Evolutionary conservation across 2,797 vertebrate species (phyloP), one percentile per base, ranked within the genome.

Genomic region (Pygocentrus nattereri): DNA sequence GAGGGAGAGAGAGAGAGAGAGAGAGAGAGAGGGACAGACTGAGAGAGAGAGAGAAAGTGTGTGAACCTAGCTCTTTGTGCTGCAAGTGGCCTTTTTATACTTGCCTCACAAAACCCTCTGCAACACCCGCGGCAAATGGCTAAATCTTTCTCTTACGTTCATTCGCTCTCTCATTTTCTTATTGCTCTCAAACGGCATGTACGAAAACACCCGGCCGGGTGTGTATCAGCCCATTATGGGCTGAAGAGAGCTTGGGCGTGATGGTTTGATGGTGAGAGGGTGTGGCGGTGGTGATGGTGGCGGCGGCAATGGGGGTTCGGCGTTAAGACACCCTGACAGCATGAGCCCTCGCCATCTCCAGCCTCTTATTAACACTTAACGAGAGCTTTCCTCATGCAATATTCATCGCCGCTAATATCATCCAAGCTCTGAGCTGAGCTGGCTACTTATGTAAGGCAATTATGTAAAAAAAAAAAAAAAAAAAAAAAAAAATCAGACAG

Each of bases 361-460:
- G 93, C 92, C 92, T 94, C 93, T 94, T 95, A 93, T 95, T 94
- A 95, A 92, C 89, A 90, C 93, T 93, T 94, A 94, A 95, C 91
- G 90, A 95, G 92, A 93, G 91, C 93, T 93, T 94, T 93, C 91
- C 93, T 95, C 93, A 95, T 94, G 93, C 92, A 94, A 93, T 93
- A 94, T 94, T 95, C 93, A 94, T 94, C 88, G 89, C 75, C 82
- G 80, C 92, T 94, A 93, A 93, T 94, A 94, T 94, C 94, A 93
- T 88, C 91, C 92, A 84, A 92, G 93, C 92, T 92, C 90, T 81
- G 91, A 92, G 92, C 90, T 85, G 88, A 93, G 92, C 91, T 88
- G 87, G 90, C 91, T 94, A 94, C 93, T 94, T 94, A 95, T 94
- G 94, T 94, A 94, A 94, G 94, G 92, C 93, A 94, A 94, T 94